These are phyloP conservation scores for Eulemur rubriventer DNA, from an alignment of 2,797 vertebrate genomes.

Conservation along the genomic window DNA sequence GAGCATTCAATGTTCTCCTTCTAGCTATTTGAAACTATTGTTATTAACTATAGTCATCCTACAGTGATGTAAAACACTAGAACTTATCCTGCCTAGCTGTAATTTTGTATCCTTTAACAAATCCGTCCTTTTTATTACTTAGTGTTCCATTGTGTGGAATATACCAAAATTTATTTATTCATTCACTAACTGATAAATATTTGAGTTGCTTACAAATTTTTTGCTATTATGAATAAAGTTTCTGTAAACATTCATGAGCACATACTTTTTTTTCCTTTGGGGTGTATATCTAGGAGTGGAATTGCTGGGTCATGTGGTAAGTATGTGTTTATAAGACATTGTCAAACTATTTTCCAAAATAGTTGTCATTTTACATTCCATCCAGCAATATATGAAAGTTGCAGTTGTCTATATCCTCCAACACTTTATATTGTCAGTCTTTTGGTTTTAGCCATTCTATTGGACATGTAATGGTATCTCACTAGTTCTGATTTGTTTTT, in stretches of 20 bases:
- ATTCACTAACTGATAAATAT: not conserved
- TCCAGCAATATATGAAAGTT: not conserved
- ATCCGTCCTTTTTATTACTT: not conserved
- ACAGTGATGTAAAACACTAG: not conserved
- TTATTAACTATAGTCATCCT: not conserved
- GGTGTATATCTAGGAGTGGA: not conserved
- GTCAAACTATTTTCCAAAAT: not conserved
- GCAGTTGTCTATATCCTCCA: not conserved
- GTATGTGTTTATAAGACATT: constrained; percentile 2
- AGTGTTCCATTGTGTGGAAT: not conserved
- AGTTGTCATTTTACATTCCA: not conserved
- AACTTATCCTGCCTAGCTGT: not conserved
- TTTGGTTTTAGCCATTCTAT: not conserved
- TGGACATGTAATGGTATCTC: not conserved
- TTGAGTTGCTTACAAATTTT: not conserved
- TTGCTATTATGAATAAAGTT: not conserved
- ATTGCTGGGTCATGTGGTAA: not conserved
- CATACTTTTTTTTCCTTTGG: not conserved
- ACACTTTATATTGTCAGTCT: not conserved
- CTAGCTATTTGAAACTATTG: not conserved
- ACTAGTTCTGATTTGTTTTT: not conserved
- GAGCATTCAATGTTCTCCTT: not conserved
- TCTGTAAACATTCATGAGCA: not conserved
- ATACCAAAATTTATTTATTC: not conserved
- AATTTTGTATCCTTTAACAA: not conserved